A percentile compares a stretch with the other conserved stretches of the same genome.
Evolutionary conservation across 2,113 vertebrate genomes (phyloP).

Genomic region (Capricornis sumatraensis): DNA sequence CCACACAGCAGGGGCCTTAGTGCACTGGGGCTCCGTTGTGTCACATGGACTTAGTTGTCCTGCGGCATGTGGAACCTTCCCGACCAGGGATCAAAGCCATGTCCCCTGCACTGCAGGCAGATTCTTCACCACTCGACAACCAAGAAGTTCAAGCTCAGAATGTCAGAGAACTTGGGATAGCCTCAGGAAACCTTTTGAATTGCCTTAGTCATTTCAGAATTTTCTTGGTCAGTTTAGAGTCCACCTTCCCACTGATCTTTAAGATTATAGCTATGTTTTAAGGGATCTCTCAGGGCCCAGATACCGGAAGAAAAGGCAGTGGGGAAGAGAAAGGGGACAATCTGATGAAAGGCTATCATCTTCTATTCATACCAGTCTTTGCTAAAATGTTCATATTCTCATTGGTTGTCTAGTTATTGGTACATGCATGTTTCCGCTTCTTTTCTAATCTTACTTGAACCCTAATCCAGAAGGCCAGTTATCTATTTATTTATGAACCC

Average conservation of each 20-base stretch:
- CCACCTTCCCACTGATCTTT: not conserved
- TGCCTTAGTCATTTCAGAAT: not conserved
- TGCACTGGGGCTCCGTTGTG: accelerated
- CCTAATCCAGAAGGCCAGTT: not conserved
- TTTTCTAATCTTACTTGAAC: not conserved
- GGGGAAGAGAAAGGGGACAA: not conserved
- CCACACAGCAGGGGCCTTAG: not conserved
- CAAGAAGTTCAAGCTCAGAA: not conserved
- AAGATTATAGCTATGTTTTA: not conserved
- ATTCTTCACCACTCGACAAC: not conserved
- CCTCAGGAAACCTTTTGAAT: not conserved
- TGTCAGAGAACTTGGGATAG: not conserved
- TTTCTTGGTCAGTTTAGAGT: not conserved
- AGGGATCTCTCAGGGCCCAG: not conserved
- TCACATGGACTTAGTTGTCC: not conserved
- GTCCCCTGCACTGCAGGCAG: not conserved
- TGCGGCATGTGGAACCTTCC: not conserved
- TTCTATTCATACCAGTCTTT: not conserved
- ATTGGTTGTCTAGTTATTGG: not conserved
- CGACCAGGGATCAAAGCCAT: not conserved
- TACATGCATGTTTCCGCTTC: not conserved
- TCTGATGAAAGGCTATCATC: not conserved
- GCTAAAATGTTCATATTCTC: not conserved
- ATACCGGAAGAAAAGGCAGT: not conserved
- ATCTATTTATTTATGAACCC: not conserved